Base-by-base conservation (phyloP, 2,113 vertebrate genomes). In the Paedocypris sp. region DNA sequence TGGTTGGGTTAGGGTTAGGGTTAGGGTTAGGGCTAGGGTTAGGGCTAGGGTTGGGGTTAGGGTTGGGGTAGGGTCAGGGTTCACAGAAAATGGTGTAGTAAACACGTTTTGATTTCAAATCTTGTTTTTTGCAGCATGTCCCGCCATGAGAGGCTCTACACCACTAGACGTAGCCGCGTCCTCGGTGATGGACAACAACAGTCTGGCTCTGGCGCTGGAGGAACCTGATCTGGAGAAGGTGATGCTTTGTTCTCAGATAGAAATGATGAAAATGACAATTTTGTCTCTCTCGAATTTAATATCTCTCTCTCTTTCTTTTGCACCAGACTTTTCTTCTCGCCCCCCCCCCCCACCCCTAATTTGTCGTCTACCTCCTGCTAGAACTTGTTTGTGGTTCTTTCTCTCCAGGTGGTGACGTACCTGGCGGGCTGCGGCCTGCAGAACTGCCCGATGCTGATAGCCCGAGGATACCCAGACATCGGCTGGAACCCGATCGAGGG, bases 401-500 rank as follows among this genome's bases (percentile, higher is more conserved):
- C 13, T 75, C 61, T 81, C 51, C 71, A 98, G 94, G 94, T 98
- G 77, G 92, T 98, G 64, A 98, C 82, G 23, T 98, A 98, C 71
- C 80, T 98, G 79, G 94, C 94, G 0, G 92, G 86, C 23, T 98
- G 94, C 73, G 94, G 94, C 16, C 86, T 98, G 10, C 94, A 98
- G 80, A 96, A 91, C 51, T 97, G 94, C 67, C 89, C 90, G 41
- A 89, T 95, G 72, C 79, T 98, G 49, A 71, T 97, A 71, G 88
- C 91, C 31, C 93, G 89, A 75, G 94, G 94, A 31, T 98, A 97
- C 75, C 94, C 94, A 50, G 94, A 98, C 31, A 83, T 97, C 5
- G 91, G 93, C 65, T 98, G 94, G 94, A 98, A 98, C 79, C 94
- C 94, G 16, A 97, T 96, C 38, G 94, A 98, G 77, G 94, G 93